These are phyloP conservation scores for Trogon melanurus DNA, from an alignment of 2,113 vertebrate species.

Conservation along the genomic window DNA sequence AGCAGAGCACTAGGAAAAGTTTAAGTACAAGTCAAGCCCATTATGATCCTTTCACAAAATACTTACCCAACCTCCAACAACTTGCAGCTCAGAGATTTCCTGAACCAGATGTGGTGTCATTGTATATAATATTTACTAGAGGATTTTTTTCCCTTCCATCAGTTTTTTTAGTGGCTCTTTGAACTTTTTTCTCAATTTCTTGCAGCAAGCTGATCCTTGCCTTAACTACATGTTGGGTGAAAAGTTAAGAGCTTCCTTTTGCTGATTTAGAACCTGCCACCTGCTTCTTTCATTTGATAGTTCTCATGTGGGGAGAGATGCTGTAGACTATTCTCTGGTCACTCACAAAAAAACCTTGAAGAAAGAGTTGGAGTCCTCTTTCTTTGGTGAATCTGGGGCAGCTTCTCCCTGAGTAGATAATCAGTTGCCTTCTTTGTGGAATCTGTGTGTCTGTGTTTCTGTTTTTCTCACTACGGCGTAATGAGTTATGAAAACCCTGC, in stretches of 20 bases:
- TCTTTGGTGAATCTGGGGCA: neutral
- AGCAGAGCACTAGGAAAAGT: neutral
- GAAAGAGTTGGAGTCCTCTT: neutral
- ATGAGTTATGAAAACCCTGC: neutral
- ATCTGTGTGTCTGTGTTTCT: neutral
- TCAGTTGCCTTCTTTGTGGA: neutral
- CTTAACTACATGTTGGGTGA: neutral
- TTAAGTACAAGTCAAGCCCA: neutral
- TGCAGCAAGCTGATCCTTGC: neutral
- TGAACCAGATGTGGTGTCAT: rapidly evolving
- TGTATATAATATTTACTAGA: neutral
- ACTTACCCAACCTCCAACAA: neutral
- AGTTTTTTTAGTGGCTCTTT: neutral
- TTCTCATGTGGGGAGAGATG: neutral
- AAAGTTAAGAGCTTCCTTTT: neutral
- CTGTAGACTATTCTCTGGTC: neutral
- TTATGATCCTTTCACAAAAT: neutral
- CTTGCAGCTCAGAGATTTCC: neutral
- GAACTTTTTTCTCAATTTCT: neutral
- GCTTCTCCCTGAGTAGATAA: neutral
- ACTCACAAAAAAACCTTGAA: neutral
- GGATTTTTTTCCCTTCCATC: neutral
- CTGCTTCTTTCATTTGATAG: neutral
- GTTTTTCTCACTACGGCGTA: neutral
- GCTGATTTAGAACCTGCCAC: neutral